Conservation (phyloP, 2,113 vertebrate genomes). For the Ivindomyrus marchei region DNA sequence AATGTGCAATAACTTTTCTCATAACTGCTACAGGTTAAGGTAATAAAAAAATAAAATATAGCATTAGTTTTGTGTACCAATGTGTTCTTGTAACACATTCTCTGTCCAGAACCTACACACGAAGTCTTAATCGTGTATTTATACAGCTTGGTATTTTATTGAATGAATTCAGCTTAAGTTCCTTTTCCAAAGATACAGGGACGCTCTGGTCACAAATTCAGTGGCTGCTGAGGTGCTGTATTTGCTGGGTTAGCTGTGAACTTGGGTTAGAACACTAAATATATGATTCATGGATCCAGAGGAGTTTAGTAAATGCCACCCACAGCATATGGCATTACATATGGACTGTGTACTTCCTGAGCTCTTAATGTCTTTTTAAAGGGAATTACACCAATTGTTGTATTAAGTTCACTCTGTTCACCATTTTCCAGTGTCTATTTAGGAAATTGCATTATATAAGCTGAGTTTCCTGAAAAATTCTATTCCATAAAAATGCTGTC, state of each 20-base stretch:
- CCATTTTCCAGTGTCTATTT: not conserved
- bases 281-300: not conserved
- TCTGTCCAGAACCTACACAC: not conserved
- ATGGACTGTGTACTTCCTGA: not conserved
- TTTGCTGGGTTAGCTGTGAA: not conserved
- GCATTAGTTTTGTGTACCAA: not conserved
- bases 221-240: not conserved
- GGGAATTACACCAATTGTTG: not conserved
- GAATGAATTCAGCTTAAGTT: not conserved
- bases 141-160: not conserved
- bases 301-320: not conserved
- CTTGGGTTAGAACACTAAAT: not conserved
- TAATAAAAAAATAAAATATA: not conserved
- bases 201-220: not conserved
- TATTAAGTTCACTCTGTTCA: not conserved
- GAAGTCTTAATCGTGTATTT: not conserved
- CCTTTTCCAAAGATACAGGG: not conserved
- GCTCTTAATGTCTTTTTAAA: not conserved
- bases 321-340: not conserved
- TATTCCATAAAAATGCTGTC: not conserved
- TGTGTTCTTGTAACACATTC: not conserved
- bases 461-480: not conserved
- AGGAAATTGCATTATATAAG: not conserved
- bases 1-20: not conserved
- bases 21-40: not conserved